Evolutionary conservation across 2,113 vertebrate species (phyloP).

Genomic region (Grantiella picta): DNA sequence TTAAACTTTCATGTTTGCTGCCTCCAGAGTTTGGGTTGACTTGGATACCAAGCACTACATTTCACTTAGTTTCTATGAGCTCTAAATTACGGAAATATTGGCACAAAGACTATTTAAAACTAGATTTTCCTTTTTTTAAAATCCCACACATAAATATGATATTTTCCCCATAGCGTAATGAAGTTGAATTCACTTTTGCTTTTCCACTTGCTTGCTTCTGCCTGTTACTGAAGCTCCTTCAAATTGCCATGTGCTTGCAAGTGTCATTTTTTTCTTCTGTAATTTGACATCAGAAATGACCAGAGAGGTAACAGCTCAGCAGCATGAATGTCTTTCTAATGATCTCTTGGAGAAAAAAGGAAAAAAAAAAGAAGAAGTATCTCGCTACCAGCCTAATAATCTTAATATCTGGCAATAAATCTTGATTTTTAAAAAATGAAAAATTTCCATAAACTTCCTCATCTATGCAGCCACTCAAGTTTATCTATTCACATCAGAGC

Average conservation of each 20-base stretch:
- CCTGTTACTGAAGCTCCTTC: conserved; percentile 17
- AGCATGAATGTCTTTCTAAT: conserved; percentile 60
- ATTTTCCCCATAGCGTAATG: conserved; percentile 29
- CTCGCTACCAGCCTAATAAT: conserved; percentile 29
- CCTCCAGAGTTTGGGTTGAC: conserved; percentile 55
- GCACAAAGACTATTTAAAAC: conserved; percentile 49
- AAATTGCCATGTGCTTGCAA: not conserved
- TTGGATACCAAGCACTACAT: conserved; percentile 34
- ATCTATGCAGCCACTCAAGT: not conserved
- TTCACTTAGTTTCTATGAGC: conserved; percentile 48
- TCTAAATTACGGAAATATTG: conserved; percentile 47
- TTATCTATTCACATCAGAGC: conserved; percentile 27
- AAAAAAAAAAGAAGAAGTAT: not conserved
- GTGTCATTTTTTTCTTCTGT: conserved; percentile 51
- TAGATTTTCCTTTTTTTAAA: not conserved
- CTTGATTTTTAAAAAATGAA: not conserved
- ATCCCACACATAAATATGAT: not conserved
- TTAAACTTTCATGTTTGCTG: conserved; percentile 68
- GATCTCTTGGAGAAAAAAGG: conserved; percentile 15
- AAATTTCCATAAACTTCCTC: conserved; percentile 9
- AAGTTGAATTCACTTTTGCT: conserved; percentile 61
- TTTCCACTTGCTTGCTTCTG: conserved; percentile 23
- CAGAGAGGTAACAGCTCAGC: conserved; percentile 56
- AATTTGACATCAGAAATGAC: conserved; percentile 67
- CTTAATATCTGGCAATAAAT: conserved; percentile 45